Evolutionary conservation across 2,113 vertebrate genomes (phyloP).

Genomic region (Corythoichthys intestinalis): DNA sequence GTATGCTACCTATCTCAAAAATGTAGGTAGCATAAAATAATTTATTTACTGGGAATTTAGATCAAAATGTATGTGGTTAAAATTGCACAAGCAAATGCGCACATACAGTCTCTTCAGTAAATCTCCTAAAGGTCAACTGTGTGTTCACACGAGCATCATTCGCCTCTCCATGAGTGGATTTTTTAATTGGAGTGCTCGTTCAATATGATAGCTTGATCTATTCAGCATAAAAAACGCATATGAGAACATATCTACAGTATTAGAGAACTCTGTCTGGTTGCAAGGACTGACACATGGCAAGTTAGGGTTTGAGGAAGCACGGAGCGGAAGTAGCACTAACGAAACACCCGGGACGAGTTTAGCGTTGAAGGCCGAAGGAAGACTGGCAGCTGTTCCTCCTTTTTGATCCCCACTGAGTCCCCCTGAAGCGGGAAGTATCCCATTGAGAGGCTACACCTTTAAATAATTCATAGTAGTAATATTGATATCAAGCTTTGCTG

Average conservation of each 20-base stretch:
- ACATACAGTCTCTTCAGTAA: slow-evolving; percentile 27
- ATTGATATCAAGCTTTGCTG: no score
- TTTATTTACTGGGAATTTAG: not conserved
- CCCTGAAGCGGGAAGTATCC: slow-evolving; percentile 60
- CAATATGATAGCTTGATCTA: slow-evolving; percentile 14
- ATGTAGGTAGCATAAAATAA: not conserved
- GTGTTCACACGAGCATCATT: slow-evolving; percentile 26
- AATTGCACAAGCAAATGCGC: not conserved
- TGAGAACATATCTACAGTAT: not conserved
- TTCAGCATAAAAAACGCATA: not conserved
- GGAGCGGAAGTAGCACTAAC: slow-evolving; percentile 45
- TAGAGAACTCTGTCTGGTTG: not conserved
- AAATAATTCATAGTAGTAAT: slow-evolving; percentile 64
- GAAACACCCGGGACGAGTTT: slow-evolving; percentile 41
- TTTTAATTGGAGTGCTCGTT: slow-evolving; percentile 35
- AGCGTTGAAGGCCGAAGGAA: slow-evolving; percentile 36
- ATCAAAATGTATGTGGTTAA: not conserved
- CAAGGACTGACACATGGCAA: not conserved
- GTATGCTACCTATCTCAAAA: not conserved
- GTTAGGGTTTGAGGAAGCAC: slow-evolving; percentile 15
- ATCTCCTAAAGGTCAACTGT: slow-evolving; percentile 51
- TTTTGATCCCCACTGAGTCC: slow-evolving; percentile 68
- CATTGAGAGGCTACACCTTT: slow-evolving; percentile 58
- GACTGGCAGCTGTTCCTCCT: slow-evolving; percentile 65
- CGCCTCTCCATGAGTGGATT: slow-evolving; percentile 21